A percentile compares a stretch with the other conserved stretches of the same genome.
Evolutionary conservation across 2,888 invertebrate genomes (phyloP).

Genomic region (Lomographa bimaculata): DNA sequence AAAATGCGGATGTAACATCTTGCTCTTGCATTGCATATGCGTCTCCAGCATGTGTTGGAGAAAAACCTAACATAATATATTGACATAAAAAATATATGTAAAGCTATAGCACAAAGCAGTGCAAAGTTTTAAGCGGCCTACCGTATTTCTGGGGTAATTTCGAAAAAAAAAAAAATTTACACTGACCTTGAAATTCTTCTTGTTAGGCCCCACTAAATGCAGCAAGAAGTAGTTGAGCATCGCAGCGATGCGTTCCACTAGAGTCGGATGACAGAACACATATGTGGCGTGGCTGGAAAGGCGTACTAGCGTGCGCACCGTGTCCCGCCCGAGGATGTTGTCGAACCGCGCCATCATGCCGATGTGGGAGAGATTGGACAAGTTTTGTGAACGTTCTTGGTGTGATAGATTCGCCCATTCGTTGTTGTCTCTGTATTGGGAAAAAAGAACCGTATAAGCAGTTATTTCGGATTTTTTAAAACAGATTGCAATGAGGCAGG

Average conservation of each 20-base stretch:
- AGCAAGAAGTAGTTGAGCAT: slow-evolving; percentile 98
- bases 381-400: slow-evolving; percentile 90
- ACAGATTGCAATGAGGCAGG: too few species aligned
- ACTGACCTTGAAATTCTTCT: slow-evolving; percentile 93
- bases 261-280: slow-evolving; percentile 95
- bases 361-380: slow-evolving; percentile 87
- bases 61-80: too few species aligned
- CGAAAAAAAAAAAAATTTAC: too few species aligned
- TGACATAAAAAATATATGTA: too few species aligned
- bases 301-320: slow-evolving; percentile 91
- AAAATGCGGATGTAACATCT: too few species aligned
- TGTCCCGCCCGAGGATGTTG: slow-evolving; percentile 95
- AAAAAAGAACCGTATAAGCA: neutral
- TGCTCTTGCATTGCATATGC: too few species aligned
- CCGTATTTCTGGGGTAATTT: too few species aligned
- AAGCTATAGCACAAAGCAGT: too few species aligned
- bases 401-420: slow-evolving; percentile 88
- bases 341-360: slow-evolving; percentile 95
- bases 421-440: slow-evolving; percentile 85
- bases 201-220: slow-evolving; percentile 95
- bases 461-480: too few species aligned
- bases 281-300: slow-evolving; percentile 89
- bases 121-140: too few species aligned
- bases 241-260: slow-evolving; percentile 96
- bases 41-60: too few species aligned